A percentile compares a stretch with the other conserved stretches of the same genome.
These are phyloP conservation scores for Porites lutea DNA, from an alignment of 64 coral and sea anemone species.

Conservation along the genomic window DNA sequence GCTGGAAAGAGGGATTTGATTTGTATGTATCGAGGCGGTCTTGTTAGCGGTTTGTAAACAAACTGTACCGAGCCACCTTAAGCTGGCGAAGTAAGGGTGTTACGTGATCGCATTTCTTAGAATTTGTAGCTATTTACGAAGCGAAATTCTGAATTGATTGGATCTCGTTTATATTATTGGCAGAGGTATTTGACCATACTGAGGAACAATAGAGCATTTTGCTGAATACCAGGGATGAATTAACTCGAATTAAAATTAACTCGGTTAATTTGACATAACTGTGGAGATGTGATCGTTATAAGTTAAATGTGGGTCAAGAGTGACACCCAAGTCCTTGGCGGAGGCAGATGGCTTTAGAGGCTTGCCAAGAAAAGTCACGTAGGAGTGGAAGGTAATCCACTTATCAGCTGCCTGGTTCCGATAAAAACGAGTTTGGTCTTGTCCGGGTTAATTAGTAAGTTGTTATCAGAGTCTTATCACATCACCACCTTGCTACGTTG, in stretches of 20 bases:
- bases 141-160: neutral
- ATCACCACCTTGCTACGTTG: neutral
- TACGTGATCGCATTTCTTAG: neutral
- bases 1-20: no score
- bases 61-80: no score
- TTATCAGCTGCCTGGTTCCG: neutral
- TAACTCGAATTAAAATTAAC: constrained; percentile 36
- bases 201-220: constrained; percentile 45
- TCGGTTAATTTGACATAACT: constrained; percentile 47
- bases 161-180: neutral
- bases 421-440: no score
- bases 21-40: no score
- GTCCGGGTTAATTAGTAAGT: no score
- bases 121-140: no score
- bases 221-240: neutral
- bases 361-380: constrained; percentile 12
- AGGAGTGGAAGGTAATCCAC: no score
- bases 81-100: neutral
- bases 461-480: no score
- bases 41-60: no score
- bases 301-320: constrained; percentile 23
- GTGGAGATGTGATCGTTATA: constrained; percentile 1
- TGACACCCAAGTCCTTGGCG: constrained; percentile 49
- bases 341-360: neutral
- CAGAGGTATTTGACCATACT: constrained; percentile 26